Base-by-base conservation (phyloP, 2,797 vertebrate genomes). In the Alfaro cultratus region DNA sequence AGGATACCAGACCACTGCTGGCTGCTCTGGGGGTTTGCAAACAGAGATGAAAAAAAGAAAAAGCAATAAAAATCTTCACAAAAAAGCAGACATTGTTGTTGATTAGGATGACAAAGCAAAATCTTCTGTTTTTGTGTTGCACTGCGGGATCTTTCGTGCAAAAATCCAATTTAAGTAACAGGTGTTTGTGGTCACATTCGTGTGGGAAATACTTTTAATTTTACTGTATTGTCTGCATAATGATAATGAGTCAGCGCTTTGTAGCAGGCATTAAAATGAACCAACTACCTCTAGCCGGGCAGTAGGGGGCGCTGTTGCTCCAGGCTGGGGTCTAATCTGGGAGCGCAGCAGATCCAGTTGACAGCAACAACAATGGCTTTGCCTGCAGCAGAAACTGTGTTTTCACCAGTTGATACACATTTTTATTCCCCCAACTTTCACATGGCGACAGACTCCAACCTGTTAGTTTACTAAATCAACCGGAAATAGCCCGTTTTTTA, bases 251-350 rank as follows among this genome's bases (percentile, higher is more conserved):
- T 94, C 93, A 94, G 92, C 91, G 85, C 80, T 80, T 90, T 74
- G 47, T 77, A 75, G 80, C 79, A 53, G 68, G 47, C 55, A 9
- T 10, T 46, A 16, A 53, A 36, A 43, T 10, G 13, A 13, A 70
- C 77, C 29, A 31, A 21, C 15, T 51, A 8, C 26, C 45, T 49
- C 18, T 26, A n/a, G 6, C 15, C 0, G 41, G 88, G 87, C 95
- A 91, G 91, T 89, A 95, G 95, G 95, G 94, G 95, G 93, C 92
- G 85, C 87, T 96, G 95, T 95, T 87, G 94, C 78, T 94, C 90
- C 92, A 92, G 88, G 78, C 76, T 41, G 34, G 75, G 18, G 73
- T 70, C 62, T 81, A 76, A 84, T 79, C 77, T 73, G 75, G 82
- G 90, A 86, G 82, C 80, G 74, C 0, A 91, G 80, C 83, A 80